phyloP scores from a whole-genome alignment of 2,888 invertebrate genomes.

The Oscheius onirici region DNA sequence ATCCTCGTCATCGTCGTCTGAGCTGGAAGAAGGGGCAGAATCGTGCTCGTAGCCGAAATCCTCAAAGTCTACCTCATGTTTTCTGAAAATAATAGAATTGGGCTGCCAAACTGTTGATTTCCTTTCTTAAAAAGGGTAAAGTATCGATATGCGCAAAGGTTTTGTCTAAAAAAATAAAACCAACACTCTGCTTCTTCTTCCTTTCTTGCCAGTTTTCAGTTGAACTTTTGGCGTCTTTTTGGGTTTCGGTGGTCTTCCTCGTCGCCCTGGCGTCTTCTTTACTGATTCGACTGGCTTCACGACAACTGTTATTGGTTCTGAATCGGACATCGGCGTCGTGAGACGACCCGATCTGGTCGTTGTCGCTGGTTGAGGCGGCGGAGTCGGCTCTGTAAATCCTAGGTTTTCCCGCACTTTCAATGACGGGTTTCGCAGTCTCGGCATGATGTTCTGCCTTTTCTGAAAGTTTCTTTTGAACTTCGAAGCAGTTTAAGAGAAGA shows the following conservation, averaged over 20 bases:
- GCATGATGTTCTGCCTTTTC: slow-evolving; percentile 7
- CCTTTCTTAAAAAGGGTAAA: neutral
- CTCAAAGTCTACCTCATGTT: slow-evolving; percentile 33
- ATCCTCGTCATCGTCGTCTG: slow-evolving; percentile 20
- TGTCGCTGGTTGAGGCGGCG: neutral
- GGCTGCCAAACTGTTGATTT: no score
- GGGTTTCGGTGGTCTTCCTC: neutral
- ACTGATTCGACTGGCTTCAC: neutral
- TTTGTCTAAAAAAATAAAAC: neutral
- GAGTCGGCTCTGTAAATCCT: neutral
- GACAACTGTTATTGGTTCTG: neutral
- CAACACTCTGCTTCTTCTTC: neutral
- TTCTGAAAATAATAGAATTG: neutral
- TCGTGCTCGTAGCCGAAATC: slow-evolving; percentile 27
- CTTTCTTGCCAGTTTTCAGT: neutral
- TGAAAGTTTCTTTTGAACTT: neutral
- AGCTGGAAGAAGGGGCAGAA: slow-evolving; percentile 8
- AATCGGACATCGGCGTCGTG: neutral
- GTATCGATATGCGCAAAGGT: no score
- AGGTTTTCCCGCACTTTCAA: slow-evolving; percentile 29
- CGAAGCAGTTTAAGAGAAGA: neutral
- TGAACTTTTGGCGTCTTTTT: neutral
- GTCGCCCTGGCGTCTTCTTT: neutral
- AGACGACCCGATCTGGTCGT: neutral
- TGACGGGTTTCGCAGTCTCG: slow-evolving; percentile 28